Base-by-base conservation (phyloP, 2,113 vertebrate genomes). In the Colinus virginianus region DNA sequence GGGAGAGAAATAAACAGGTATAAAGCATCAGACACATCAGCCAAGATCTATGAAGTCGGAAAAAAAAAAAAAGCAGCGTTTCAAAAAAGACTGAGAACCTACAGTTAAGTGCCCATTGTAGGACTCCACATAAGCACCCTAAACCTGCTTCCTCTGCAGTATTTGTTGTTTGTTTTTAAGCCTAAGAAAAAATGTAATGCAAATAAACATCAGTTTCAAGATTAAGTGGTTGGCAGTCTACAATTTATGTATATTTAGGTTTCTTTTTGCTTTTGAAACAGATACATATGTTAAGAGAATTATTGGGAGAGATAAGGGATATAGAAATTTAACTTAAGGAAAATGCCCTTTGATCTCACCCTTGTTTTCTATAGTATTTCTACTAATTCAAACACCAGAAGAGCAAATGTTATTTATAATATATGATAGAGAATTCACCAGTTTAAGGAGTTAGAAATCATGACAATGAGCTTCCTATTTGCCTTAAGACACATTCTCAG, bases 391-490 rank as follows among this genome's bases (percentile, higher is more conserved):
- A 83, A 85, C 13, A 55, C 5, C 12, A 63, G 45, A 66, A 13
- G 1, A 0, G 0, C 2, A 36, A 32, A 48, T 3, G 1, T 83
- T 79, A 69, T 67, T 85, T 59, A 42, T 72, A 69, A 67, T 20
- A 34, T 11, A 62, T 34, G 40, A 28, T 19, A 63, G 61, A 63
- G 61, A 63, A 63, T 18, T 4, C 16, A 76, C 68, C 21, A 82
- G 4, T 69, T 79, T 11, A 91, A 94, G 42, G 58, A 82, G 71
- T 77, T 62, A 89, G 53, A 96, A 89, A 71, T 26, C 0, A 80
- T 10, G 40, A 40, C 40, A 40, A 40, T 40, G 20, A 82, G 8
- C 32, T 89, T 76, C 63, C 53, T 53, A 11, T 19, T 49, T 72
- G 23, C 23, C 58, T 87, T 0, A 0, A 83, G 71, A 85, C 42